Base-by-base conservation (phyloP, 2,888 invertebrate genomes). In the Hyles lineata region DNA sequence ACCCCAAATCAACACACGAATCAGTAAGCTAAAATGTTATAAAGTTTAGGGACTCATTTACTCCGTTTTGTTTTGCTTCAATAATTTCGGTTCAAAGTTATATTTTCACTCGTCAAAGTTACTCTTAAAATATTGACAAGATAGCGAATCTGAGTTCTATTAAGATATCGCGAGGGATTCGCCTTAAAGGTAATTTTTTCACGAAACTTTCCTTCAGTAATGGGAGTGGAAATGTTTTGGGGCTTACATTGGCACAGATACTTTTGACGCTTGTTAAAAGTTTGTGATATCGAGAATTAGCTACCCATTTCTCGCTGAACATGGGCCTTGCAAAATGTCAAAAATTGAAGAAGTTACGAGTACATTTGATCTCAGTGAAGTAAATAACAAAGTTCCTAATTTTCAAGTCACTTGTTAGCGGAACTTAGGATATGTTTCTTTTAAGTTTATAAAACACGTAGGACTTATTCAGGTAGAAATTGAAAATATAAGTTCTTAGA, bases 71-170 rank as follows among this genome's bases (percentile, higher is more conserved):
- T 82, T 85, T 83, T 81, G 75, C 76, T 81, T 79, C 76, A 77
- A 75, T 70, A 73, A 76, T 82, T 79, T 76, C 73, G 72, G 79
- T 75, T 74, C 71, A 63, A 78, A 85, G 85, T 86, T 86, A 79
- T 83, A 87, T 85, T 84, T 85, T 82, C 81, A 82, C 80, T 74
- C 70, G 71, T 32, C 60, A 61, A 81, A 85, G 75, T 70, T 73
- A 59, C 75, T 76, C 79, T 75, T 78, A 76, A 83, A 80, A 84
- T 83, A 85, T 85, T 85, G 84, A 81, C 79, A 76, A 74, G 78
- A 74, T 74, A 69, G 79, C 79, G 82, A 84, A 82, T 77, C 79
- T 72, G 73, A 78, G 75, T 81, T 84, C 82, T 82, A 80, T 82
- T 81, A 75, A 76, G 75, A 72, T 74, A 79, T 79, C 74, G 69